These are phyloP conservation scores for Spheniscus mendiculus DNA, from an alignment of 2,113 vertebrate genomes.

Conservation along the genomic window DNA sequence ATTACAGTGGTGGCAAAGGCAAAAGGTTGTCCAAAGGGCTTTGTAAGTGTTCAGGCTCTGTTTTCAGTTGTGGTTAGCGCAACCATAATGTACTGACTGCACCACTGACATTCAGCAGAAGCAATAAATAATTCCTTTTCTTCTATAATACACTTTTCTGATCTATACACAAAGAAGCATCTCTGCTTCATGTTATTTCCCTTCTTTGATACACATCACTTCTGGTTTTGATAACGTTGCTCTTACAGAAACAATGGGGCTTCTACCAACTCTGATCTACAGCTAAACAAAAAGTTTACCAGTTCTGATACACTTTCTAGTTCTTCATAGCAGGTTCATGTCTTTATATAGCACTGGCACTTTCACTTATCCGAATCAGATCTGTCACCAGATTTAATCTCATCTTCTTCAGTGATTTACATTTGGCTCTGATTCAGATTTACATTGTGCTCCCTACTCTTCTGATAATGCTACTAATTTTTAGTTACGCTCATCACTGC, in stretches of 20 bases:
- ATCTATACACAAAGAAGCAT: not conserved
- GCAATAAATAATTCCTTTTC: not conserved
- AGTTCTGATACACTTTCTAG: not conserved
- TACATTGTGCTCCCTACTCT: not conserved
- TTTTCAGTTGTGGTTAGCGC: not conserved
- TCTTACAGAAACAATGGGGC: not conserved
- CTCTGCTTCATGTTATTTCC: not conserved
- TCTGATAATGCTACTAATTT: not conserved
- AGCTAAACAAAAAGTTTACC: not conserved
- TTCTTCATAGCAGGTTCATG: not conserved
- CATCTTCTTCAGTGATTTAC: not conserved
- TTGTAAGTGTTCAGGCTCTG: not conserved
- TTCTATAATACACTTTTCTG: not conserved
- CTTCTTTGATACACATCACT: not conserved
- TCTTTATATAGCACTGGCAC: not conserved
- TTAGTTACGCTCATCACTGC: not conserved
- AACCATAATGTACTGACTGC: not conserved
- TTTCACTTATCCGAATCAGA: not conserved
- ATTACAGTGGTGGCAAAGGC: not conserved
- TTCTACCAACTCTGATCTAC: not conserved
- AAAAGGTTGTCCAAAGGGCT: not conserved
- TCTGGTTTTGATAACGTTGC: not conserved
- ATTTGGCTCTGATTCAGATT: not conserved
- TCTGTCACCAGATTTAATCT: not conserved
- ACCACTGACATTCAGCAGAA: not conserved